These are phyloP conservation scores for Amazona guildingii DNA, from an alignment of 2,113 vertebrate genomes.

Conservation along the genomic window DNA sequence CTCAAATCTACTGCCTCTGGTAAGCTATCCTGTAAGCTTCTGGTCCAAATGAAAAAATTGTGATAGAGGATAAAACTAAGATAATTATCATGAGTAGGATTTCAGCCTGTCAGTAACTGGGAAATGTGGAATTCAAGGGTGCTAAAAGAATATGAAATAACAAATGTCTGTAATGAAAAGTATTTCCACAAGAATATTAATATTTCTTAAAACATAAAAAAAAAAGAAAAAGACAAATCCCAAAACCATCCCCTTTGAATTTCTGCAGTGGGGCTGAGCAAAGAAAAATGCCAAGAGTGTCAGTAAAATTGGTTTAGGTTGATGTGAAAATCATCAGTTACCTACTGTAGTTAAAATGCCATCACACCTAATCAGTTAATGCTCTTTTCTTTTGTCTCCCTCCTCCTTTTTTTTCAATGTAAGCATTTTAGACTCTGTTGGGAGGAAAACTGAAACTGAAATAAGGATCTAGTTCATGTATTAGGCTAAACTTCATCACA, in stretches of 20 bases:
- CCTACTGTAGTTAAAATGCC: neutral
- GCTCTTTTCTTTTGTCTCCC: neutral
- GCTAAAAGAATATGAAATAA: slow-evolving; percentile 8
- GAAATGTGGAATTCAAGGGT: slow-evolving; percentile 34
- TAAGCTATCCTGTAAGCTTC: neutral
- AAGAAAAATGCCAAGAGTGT: slow-evolving; percentile 48
- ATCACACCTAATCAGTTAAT: neutral
- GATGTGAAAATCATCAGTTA: slow-evolving; percentile 54
- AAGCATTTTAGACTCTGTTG: neutral
- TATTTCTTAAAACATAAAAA: slow-evolving; percentile 18
- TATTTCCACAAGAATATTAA: slow-evolving; percentile 48
- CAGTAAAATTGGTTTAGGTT: slow-evolving; percentile 10
- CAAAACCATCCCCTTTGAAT: slow-evolving; percentile 3
- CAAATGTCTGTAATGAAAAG: slow-evolving; percentile 32
- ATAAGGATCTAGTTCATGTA: neutral
- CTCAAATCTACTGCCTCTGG: neutral
- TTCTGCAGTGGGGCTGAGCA: neutral
- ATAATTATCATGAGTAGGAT: neutral
- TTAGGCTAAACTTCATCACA: neutral
- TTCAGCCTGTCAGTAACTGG: slow-evolving; percentile 13
- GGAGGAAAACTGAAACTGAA: neutral
- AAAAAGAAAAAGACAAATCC: neutral
- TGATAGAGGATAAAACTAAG: neutral
- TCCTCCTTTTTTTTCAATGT: neutral
- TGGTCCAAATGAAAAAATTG: neutral